Base-by-base conservation (phyloP, 1,140 invertebrate species). In the Trialeurodes vaporariorum region DNA sequence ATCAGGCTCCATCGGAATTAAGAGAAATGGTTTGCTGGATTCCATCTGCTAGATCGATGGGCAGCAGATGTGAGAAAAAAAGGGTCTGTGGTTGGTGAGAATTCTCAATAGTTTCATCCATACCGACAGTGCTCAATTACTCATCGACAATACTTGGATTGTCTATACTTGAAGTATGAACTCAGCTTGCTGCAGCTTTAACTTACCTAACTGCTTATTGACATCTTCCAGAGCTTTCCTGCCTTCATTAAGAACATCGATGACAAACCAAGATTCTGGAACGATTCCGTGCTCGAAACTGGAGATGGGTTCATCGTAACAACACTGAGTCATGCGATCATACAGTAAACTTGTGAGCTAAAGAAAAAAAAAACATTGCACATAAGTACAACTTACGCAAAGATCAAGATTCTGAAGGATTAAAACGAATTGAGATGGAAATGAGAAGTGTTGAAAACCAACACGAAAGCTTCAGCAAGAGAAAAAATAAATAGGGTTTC, bases 311-410 rank as follows among this genome's bases (percentile, higher is more conserved):
- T 79, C 87, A 78, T 73, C 76, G 76, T 87, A 96, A 80, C 82
- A 87, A 79, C 89, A 92, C 84, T 84, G 87, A 71, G 89, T 92
- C 90, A 92, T 92, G 69, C 80, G 79, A 79, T 97, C 94, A 78
- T 93, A 86, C 1, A 97, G 78, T 17, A 61, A 63, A 49, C 22
- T 60, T 24, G 27, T 71, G 11, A 69, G 34, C 70, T 66, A 63
- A 23, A 69, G 69, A 58, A n/a, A 61, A 67, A 67, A 21, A 59
- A n/a, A 66, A 58, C 34, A 68, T 49, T 58, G 34, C 64, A 59
- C 60, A 27, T 26, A 11, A 49, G 61, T 27, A 63, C 61, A 67
- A 61, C 65, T 23, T 40, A 59, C 67, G 25, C 64, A 68, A 25
- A 59, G 59, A 64, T 24, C 5, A 59, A 24, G 5, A 26, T 61